Evolutionary conservation across 2,888 invertebrate species (phyloP).

Genomic region (Bembecia ichneumoniformis): DNA sequence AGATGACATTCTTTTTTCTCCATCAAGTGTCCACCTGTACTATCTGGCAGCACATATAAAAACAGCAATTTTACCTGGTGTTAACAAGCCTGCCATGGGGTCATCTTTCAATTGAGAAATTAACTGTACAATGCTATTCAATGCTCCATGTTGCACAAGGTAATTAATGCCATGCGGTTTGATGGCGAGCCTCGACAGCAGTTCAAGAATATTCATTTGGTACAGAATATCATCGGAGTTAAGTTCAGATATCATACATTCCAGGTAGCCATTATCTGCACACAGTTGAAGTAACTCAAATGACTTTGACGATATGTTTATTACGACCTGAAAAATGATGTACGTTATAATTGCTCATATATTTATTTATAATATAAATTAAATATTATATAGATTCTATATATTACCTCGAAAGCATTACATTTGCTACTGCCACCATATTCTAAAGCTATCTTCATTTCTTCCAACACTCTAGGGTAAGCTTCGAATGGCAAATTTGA

Average conservation of each 20-base stretch:
- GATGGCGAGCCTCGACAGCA: slow-evolving; percentile 79
- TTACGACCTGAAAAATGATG: slow-evolving; percentile 69
- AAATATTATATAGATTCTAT: neutral
- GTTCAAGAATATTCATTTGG: slow-evolving; percentile 85
- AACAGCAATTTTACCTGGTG: slow-evolving; percentile 72
- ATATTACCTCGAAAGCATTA: slow-evolving; percentile 77
- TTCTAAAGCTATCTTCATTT: slow-evolving; percentile 70
- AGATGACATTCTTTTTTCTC: too few relatives aligned
- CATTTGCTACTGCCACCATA: slow-evolving; percentile 74
- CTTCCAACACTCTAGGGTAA: slow-evolving; percentile 66
- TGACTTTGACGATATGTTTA: slow-evolving; percentile 75
- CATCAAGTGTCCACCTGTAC: too few relatives aligned
- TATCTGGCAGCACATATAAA: too few relatives aligned
- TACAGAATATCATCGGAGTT: slow-evolving; percentile 81
- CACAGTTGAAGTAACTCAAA: slow-evolving; percentile 73
- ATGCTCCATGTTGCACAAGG: slow-evolving; percentile 77
- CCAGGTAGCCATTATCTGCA: slow-evolving; percentile 75
- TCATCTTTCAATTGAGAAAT: slow-evolving; percentile 74
- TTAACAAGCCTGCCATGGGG: slow-evolving; percentile 75
- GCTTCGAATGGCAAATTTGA: slow-evolving; percentile 63
- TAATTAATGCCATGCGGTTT: slow-evolving; percentile 81
- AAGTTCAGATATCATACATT: slow-evolving; percentile 77
- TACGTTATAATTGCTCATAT: too few relatives aligned
- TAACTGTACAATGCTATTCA: slow-evolving; percentile 75
- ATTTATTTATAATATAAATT: neutral